Conservation (phyloP, 2,797 vertebrate species). For the Siniperca obscura region DNA sequence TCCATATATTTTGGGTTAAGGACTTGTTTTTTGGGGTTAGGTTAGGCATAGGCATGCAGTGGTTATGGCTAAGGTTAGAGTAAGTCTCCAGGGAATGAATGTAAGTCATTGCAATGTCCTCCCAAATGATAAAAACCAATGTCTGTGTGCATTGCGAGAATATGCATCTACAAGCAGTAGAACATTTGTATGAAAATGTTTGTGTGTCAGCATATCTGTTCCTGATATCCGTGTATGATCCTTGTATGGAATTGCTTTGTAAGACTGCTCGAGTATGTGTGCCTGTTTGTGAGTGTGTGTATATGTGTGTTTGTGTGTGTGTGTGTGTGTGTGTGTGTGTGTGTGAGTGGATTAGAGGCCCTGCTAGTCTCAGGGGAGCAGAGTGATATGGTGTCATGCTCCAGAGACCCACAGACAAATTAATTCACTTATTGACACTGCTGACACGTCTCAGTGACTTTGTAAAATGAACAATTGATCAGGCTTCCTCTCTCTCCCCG, state of each 20-base stretch:
- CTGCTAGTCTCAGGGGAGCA: slow-evolving; percentile 68
- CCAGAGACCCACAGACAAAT: slow-evolving; percentile 85
- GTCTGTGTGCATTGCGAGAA: background rate
- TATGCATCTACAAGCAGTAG: slow-evolving; percentile 9
- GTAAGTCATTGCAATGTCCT: background rate
- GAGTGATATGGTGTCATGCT: slow-evolving; percentile 84
- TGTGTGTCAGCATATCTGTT: slow-evolving; percentile 38
- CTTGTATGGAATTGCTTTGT: slow-evolving; percentile 45
- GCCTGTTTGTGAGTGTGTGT: background rate
- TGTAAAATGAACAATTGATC: slow-evolving; percentile 97
- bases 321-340: slow-evolving; percentile 15
- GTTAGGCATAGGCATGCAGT: background rate
- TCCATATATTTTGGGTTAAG: background rate
- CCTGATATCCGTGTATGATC: slow-evolving; percentile 38
- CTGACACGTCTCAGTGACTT: slow-evolving; percentile 91
- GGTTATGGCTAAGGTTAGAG: background rate
- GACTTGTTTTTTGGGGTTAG: background rate
- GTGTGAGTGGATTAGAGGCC: slow-evolving; percentile 68
- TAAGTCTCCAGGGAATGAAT: slow-evolving; percentile 4
- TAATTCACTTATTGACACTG: slow-evolving; percentile 92
- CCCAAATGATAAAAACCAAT: background rate
- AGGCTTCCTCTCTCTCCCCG: slow-evolving; percentile 74
- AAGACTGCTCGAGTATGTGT: background rate
- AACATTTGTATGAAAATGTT: slow-evolving; percentile 37
- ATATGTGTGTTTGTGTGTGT: background rate